These are phyloP conservation scores for Romanomermis culicivorax DNA, from an alignment of 2,888 invertebrate genomes.

Conservation along the genomic window DNA sequence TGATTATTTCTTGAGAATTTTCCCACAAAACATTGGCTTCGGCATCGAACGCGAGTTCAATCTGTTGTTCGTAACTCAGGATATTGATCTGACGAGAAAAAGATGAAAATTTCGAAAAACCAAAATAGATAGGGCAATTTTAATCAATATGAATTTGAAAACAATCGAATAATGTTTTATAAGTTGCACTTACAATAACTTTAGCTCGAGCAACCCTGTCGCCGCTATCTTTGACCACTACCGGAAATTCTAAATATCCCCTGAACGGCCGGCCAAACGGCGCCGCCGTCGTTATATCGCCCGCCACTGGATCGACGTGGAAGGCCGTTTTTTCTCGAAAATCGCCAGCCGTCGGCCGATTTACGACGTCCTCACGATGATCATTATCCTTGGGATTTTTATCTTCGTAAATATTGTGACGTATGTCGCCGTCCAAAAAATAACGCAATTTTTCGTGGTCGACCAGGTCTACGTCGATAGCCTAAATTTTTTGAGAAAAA, in stretches of 20 bases:
- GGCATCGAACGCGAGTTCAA: no score
- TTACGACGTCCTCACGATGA: background rate
- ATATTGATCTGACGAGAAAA: no score
- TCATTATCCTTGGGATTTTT: no score
- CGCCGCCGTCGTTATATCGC: slow-evolving; percentile 65
- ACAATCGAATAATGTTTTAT: background rate
- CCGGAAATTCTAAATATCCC: slow-evolving; percentile 79
- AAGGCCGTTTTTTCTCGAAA: slow-evolving; percentile 49
- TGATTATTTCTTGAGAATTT: no score
- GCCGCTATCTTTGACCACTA: slow-evolving; percentile 60
- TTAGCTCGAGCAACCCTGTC: slow-evolving; percentile 58
- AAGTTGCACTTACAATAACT: slow-evolving; percentile 40
- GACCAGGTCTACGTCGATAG: slow-evolving; percentile 2
- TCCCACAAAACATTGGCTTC: no score
- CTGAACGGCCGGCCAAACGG: slow-evolving; percentile 91
- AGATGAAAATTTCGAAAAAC: no score
- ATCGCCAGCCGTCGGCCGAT: slow-evolving; percentile 39
- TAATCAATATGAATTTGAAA: background rate
- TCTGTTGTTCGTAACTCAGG: no score
- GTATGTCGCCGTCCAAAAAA: slow-evolving; percentile 39
- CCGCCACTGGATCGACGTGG: slow-evolving; percentile 55
- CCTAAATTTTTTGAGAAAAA: no score
- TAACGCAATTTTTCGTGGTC: slow-evolving; percentile 5
- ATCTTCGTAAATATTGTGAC: slow-evolving; percentile 57
- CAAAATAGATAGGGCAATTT: background rate